Percentiles rank a stretch among this genome's conserved stretches.
phyloP scores from a whole-genome alignment of 2,888 invertebrate genomes.

The Agriopis marginaria region DNA sequence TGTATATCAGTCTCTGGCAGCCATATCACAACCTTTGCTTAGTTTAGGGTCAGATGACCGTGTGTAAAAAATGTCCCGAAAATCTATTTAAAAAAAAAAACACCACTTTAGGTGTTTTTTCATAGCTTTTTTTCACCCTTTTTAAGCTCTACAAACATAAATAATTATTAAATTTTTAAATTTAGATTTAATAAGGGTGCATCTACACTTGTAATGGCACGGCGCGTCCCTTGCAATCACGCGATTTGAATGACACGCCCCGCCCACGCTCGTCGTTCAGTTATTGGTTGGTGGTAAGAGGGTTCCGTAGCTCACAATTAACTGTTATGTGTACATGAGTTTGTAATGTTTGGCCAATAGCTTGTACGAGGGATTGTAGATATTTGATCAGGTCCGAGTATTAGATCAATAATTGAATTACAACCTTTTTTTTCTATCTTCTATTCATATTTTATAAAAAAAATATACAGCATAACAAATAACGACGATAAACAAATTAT shows the following conservation, averaged over 20 bases:
- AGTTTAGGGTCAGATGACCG: no score
- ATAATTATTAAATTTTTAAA: no score
- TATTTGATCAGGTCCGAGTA: not conserved
- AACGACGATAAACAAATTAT: no score
- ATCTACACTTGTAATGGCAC: conserved; percentile 40
- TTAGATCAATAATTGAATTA: not conserved
- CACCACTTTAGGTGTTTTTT: no score
- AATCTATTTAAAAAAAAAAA: no score
- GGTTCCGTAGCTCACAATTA: conserved; percentile 58
- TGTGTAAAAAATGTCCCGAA: no score
- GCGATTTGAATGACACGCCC: conserved; percentile 48
- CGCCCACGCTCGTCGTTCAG: conserved; percentile 69
- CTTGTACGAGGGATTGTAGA: not conserved
- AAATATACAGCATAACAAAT: no score
- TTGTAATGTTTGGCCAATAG: conserved; percentile 8
- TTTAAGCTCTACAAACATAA: no score
- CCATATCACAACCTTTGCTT: no score
- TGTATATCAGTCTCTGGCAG: no score
- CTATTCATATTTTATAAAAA: not conserved
- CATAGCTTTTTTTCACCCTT: no score
- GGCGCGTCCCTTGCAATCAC: conserved; percentile 25
- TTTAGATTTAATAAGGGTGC: conserved; percentile 22
- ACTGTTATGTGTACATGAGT: conserved; percentile 20
- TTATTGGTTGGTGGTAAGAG: conserved; percentile 62
- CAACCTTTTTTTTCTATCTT: not conserved